A percentile compares a stretch with the other conserved stretches of the same genome.
phyloP scores from a whole-genome alignment of 1,140 invertebrate genomes.

The Maniola jurtina region DNA sequence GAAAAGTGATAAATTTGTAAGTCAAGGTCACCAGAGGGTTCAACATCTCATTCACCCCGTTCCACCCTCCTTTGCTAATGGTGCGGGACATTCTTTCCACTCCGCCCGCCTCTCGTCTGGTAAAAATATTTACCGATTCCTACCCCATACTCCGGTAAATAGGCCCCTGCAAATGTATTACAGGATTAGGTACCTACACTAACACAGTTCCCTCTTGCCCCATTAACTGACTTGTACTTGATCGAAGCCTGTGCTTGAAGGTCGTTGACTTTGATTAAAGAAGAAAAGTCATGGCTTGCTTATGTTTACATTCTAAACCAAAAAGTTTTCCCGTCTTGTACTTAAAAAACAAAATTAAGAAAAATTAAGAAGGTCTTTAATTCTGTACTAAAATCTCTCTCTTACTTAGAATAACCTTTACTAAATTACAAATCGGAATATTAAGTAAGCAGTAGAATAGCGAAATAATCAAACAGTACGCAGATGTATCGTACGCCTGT shows the following conservation, averaged over 20 bases:
- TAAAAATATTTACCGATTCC: constrained; percentile 34
- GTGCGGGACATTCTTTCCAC: constrained; percentile 62
- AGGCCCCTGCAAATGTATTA: background rate
- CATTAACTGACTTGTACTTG: background rate
- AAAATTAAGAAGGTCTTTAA: too few species aligned
- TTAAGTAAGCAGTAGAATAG: background rate
- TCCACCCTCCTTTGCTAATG: constrained; percentile 60
- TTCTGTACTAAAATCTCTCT: too few species aligned
- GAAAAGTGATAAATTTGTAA: constrained; percentile 72
- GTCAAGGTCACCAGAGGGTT: constrained; percentile 73
- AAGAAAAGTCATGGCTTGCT: background rate
- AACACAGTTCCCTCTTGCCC: constrained; percentile 2
- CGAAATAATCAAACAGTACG: background rate
- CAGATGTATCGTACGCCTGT: background rate
- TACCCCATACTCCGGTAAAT: constrained; percentile 6
- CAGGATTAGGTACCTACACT: background rate
- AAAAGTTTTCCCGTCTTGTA: too few species aligned
- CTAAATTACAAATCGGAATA: too few species aligned
- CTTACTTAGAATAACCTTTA: too few species aligned
- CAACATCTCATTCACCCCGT: constrained; percentile 68
- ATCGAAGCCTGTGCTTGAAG: background rate
- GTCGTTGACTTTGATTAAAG: background rate
- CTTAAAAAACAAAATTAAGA: too few species aligned
- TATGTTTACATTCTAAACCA: too few species aligned
- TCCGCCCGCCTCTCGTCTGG: constrained; percentile 32